Evolutionary conservation across 2,113 vertebrate genomes (phyloP).

Genomic region (Prochilodus magdalenae): DNA sequence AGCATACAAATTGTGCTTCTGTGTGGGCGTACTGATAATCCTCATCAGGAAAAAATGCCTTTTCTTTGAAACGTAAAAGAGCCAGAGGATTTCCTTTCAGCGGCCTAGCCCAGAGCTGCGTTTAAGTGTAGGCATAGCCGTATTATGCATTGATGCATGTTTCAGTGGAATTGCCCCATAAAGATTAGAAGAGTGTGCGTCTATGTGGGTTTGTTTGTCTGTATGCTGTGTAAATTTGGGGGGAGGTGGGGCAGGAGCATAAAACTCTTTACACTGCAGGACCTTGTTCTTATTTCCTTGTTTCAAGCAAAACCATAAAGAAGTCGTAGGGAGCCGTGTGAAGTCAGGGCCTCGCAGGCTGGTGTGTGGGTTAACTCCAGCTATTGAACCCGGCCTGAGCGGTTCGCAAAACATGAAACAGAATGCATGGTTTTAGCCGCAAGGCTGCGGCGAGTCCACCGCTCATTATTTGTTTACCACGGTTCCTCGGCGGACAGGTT

Average conservation of each 20-base stretch:
- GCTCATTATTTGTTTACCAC: slow-evolving; percentile 11
- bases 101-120: background rate
- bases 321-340: slow-evolving; percentile 5
- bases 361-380: background rate
- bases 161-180: background rate
- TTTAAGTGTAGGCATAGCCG: background rate
- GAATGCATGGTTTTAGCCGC: slow-evolving; percentile 22
- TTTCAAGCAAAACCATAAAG: slow-evolving; percentile 3
- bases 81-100: background rate
- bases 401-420: slow-evolving; percentile 19
- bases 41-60: background rate
- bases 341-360: slow-evolving; percentile 20
- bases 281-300: slow-evolving; percentile 32
- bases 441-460: background rate
- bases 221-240: background rate
- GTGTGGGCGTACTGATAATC: background rate
- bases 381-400: background rate
- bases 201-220: slow-evolving; percentile 1
- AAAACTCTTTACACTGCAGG: slow-evolving; percentile 34
- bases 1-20: background rate
- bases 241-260: background rate
- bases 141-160: background rate
- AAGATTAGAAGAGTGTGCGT: slow-evolving; percentile 1
- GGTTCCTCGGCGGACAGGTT: background rate
- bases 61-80: background rate